Evolutionary conservation across 2,888 invertebrate genomes (phyloP).

Genomic region (Cosmia pyralina): DNA sequence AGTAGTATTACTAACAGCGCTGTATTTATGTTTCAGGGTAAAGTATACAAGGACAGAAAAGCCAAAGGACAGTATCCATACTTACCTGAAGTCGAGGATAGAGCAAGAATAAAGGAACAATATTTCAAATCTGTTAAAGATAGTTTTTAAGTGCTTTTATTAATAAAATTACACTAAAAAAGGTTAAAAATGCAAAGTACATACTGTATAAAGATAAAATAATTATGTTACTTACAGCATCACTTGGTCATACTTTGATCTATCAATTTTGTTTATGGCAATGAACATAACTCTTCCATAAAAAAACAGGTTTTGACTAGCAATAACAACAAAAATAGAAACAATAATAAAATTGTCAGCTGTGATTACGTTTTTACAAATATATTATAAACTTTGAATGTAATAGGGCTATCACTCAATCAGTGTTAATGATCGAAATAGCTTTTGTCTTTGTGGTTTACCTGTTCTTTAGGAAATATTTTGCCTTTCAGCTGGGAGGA

Average conservation of each 20-base stretch:
- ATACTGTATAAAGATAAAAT: not conserved
- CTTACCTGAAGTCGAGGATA: conserved; percentile 93
- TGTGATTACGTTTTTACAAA: too few relatives aligned
- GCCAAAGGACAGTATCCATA: conserved; percentile 91
- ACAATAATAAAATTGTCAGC: too few relatives aligned
- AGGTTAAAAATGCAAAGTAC: conserved; percentile 15
- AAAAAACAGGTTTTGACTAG: not conserved
- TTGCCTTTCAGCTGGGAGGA: conserved; percentile 13
- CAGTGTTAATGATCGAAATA: conserved; percentile 31
- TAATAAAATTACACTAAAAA: not conserved
- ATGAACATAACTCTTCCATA: not conserved
- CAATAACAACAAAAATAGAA: too few relatives aligned
- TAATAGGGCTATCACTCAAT: conserved; percentile 19
- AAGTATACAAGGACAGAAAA: conserved; percentile 90
- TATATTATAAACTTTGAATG: not conserved
- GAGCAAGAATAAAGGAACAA: conserved; percentile 92
- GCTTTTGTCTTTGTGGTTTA: conserved; percentile 34
- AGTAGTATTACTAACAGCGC: not conserved
- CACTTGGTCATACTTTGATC: not conserved
- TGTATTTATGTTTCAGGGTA: conserved; percentile 87
- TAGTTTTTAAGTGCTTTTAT: conserved; percentile 33
- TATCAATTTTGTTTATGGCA: not conserved
- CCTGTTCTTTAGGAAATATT: conserved; percentile 21
- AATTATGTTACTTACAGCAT: not conserved
- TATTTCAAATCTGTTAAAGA: conserved; percentile 83